A percentile compares a stretch with the other conserved stretches of the same genome.
These are phyloP conservation scores for Drosophila rhopaloa DNA, from an alignment of 1,140 invertebrate genomes.

Conservation along the genomic window DNA sequence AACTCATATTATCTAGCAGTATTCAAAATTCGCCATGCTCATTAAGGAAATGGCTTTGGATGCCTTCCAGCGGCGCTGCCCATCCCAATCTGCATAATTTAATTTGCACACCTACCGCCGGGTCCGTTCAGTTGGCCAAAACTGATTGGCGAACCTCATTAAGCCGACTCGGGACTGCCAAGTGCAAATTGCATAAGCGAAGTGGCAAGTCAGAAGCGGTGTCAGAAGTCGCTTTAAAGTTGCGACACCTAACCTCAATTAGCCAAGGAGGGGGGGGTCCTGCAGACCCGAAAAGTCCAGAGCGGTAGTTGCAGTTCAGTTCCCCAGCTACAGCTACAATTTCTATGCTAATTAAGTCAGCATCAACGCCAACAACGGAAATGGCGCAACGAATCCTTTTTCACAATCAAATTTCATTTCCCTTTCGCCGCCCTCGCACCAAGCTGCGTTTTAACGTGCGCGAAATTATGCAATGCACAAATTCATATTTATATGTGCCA, in stretches of 20 bases:
- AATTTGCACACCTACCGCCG: conserved; percentile 35
- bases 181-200: conserved; percentile 44
- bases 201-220: conserved; percentile 26
- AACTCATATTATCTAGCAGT: conserved; percentile 23
- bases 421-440: conserved; percentile 10
- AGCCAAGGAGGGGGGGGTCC: conserved; percentile 7
- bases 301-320: conserved; percentile 14
- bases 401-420: conserved; percentile 76
- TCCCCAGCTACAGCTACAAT: conserved; percentile 12
- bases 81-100: conserved; percentile 42
- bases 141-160: conserved; percentile 56
- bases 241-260: conserved; percentile 71
- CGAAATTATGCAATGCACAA: conserved; percentile 77
- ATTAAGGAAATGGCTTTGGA: conserved; percentile 24
- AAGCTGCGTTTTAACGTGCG: conserved; percentile 59
- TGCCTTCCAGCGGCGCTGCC: background rate
- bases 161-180: conserved; percentile 13
- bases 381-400: conserved; percentile 67
- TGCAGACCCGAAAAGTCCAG: background rate
- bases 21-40: conserved; percentile 23
- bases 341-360: conserved; percentile 74
- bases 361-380: conserved; percentile 66
- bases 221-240: conserved; percentile 60
- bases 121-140: conserved; percentile 17
- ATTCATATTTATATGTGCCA: conserved; percentile 58